Percentiles rank a stretch among this genome's conserved stretches.
Evolutionary conservation across 2,797 vertebrate genomes (phyloP).

Genomic region (Fratercula arctica): DNA sequence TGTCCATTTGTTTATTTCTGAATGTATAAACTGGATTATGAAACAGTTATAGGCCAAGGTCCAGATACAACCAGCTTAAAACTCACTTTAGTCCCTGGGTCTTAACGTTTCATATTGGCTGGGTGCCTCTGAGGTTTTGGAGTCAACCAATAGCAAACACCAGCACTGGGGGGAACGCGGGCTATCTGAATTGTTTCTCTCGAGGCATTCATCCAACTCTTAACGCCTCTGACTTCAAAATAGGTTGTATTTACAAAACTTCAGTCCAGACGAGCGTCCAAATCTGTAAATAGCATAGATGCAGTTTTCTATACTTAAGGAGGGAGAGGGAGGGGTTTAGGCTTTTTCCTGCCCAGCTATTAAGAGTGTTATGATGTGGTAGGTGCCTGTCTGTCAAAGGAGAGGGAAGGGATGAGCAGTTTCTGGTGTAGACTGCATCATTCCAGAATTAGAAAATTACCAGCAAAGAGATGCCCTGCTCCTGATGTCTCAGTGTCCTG

Average conservation of each 20-base stretch:
- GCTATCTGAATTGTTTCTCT: background rate
- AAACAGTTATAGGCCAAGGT: background rate
- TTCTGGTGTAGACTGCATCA: background rate
- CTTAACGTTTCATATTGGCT: background rate
- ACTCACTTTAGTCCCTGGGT: background rate
- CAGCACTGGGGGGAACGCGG: background rate
- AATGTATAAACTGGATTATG: background rate
- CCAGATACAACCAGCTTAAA: background rate
- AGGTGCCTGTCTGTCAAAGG: background rate
- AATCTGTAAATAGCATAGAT: conserved; percentile 5
- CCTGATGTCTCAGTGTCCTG: background rate
- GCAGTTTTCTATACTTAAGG: conserved; percentile 17
- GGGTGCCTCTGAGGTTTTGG: background rate
- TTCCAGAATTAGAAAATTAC: conserved; percentile 14
- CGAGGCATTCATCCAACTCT: background rate
- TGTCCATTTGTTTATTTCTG: background rate
- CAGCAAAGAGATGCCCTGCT: background rate
- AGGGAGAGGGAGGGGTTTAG: background rate
- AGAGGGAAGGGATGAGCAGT: background rate
- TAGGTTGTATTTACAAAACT: conserved; percentile 27
- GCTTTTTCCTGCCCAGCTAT: conserved; percentile 5
- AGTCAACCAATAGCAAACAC: background rate
- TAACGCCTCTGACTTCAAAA: conserved; percentile 10
- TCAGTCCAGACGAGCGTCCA: background rate
- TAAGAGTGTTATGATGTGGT: background rate